A percentile compares a stretch with the other conserved stretches of the same genome.
Evolutionary conservation across 2,113 vertebrate species (phyloP).

Genomic region (Ptilonorhynchus violaceus): DNA sequence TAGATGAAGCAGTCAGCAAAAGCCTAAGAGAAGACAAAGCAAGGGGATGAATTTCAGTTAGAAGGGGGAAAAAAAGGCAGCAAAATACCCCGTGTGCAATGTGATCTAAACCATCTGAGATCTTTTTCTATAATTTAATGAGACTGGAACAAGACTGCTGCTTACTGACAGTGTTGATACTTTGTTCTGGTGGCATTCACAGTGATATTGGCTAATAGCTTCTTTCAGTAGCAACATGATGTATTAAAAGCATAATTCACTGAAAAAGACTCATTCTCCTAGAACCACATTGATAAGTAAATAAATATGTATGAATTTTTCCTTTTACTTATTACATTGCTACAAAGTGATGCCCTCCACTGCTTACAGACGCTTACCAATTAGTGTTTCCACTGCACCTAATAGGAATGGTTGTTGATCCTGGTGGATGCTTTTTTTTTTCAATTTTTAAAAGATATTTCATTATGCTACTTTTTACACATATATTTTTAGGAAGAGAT

Average conservation of each 20-base stretch:
- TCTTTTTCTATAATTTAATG: neutral
- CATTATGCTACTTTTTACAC: neutral
- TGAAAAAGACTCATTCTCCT: neutral
- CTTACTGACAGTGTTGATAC: neutral
- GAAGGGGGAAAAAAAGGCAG: neutral
- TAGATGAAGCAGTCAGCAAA: neutral
- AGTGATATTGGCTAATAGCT: neutral
- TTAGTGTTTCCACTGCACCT: neutral
- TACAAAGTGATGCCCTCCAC: neutral
- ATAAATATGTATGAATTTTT: neutral
- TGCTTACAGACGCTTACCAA: neutral
- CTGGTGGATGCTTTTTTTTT: neutral
- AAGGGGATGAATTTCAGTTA: neutral
- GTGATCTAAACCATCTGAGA: neutral
- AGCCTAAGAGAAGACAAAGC: neutral
- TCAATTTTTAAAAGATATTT: neutral
- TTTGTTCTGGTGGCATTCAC: neutral
- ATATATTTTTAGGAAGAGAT: neutral
- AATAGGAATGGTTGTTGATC: neutral
- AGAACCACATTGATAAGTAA: neutral
- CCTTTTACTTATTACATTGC: neutral
- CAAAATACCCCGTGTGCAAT: neutral
- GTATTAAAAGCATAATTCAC: neutral
- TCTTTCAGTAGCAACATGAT: neutral
- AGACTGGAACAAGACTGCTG: neutral